phyloP scores from a whole-genome alignment of 30 jellyfish, hydroid and myxozoan species.

The Cassiopea andromeda region DNA sequence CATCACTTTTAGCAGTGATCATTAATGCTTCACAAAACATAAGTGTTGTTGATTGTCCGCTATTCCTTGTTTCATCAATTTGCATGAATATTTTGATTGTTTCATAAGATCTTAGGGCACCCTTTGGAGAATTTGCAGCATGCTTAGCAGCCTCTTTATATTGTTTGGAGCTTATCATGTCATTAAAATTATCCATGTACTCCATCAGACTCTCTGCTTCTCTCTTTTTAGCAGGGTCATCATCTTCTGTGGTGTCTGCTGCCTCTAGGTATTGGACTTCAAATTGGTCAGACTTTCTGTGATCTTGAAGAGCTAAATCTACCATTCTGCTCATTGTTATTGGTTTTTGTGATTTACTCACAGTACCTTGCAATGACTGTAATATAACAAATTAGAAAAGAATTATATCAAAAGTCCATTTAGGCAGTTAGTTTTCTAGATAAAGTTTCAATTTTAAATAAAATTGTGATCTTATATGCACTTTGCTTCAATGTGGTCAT shows the following conservation, averaged over 20 bases:
- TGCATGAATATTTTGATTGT: conserved; percentile 60
- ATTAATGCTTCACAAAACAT: conserved; percentile 77
- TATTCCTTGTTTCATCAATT: conserved; percentile 9
- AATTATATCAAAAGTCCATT: neutral
- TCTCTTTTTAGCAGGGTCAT: conserved; percentile 69
- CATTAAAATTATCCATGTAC: conserved; percentile 58
- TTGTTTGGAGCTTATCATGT: conserved; percentile 54
- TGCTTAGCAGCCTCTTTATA: conserved; percentile 79
- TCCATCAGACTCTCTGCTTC: conserved; percentile 57
- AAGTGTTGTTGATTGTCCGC: conserved; percentile 44
- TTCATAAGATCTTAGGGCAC: conserved; percentile 60
- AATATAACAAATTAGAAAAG: neutral
- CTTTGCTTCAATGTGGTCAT: too few species aligned
- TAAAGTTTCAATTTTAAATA: too few species aligned
- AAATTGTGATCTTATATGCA: too few species aligned
- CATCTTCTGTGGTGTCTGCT: conserved; percentile 59
- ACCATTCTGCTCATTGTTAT: conserved; percentile 31
- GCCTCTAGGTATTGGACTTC: conserved; percentile 20
- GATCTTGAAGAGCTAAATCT: conserved; percentile 42
- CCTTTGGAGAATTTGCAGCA: conserved; percentile 85
- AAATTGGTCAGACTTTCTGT: conserved; percentile 41
- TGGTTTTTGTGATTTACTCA: neutral
- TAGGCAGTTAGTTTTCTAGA: too few species aligned
- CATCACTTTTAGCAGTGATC: conserved; percentile 48
- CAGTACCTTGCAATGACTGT: conserved; percentile 16